Evolutionary conservation across 2,888 invertebrate genomes (phyloP), one percentile per base, ranked within the genome.

Genomic region (Hanleya hanleyi): DNA sequence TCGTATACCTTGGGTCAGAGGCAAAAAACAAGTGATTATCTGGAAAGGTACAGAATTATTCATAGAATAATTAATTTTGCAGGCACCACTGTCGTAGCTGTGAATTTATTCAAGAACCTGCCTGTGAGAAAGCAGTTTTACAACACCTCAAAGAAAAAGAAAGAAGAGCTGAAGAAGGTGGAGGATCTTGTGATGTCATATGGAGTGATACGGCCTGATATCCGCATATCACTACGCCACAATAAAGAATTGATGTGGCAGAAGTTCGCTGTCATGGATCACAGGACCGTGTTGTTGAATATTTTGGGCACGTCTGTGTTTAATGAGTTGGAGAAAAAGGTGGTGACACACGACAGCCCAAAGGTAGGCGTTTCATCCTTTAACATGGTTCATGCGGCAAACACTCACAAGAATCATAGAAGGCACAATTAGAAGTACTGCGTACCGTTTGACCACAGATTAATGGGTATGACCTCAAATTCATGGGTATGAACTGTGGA

Each of bases 51-150:
- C n/a, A n/a, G n/a, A n/a, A n/a, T n/a, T n/a, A n/a, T n/a, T n/a
- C n/a, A n/a, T n/a, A n/a, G n/a, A n/a, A n/a, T n/a, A n/a, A 41
- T 41, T 41, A 9, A 12, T 41, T 67, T 79, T 77, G 4, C 80
- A 93, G 93, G 93, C 37, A 93, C 93, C 12, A 91, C 91, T 5
- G 88, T 94, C 0, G 86, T 88, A 72, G 92, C 92, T 1, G 87
- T 82, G 37, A 88, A 92, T 73, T 83, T 94, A 57, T 94, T 94
- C 83, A 91, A 91, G 81, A 91, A 92, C 73, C 80, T 93, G 29
- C 93, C 93, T 22, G 93, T 94, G 0, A 88, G 94, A 22, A 91
- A 91, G 76, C 92, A 93, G 84, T 91, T 90, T 73, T 90, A 92
- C 69, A 91, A 87, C 69, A 89, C 90, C 33, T 82, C 86, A 0